Evolutionary conservation across 2,797 vertebrate genomes (phyloP).

Genomic region (Bryconaethiops microstoma): DNA sequence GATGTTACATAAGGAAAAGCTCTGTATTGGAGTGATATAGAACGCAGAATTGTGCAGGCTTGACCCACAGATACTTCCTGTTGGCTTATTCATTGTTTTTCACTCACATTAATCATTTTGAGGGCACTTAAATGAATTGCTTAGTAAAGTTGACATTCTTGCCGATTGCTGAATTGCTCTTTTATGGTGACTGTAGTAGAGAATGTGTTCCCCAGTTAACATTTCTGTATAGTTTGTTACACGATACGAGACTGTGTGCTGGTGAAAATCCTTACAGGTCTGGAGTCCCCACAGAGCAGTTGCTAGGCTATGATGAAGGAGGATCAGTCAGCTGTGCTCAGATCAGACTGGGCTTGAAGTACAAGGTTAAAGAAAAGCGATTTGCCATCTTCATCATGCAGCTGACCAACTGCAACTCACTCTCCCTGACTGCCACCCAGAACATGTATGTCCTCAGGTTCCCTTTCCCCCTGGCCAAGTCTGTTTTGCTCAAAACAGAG

Average conservation of each 20-base stretch:
- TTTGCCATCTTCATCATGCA: conserved; percentile 88
- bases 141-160: too few relatives aligned
- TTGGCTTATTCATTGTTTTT: background rate
- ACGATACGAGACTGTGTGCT: background rate
- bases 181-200: background rate
- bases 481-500: background rate
- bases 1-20: background rate
- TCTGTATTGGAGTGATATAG: background rate
- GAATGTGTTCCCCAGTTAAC: background rate
- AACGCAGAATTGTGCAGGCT: background rate
- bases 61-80: background rate
- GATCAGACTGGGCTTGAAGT: conserved; percentile 90
- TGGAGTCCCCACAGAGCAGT: conserved; percentile 76
- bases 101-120: background rate
- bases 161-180: background rate
- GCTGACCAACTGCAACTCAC: conserved; percentile 83
- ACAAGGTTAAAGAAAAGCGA: conserved; percentile 87
- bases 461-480: background rate
- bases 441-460: conserved; percentile 80
- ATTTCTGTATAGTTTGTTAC: background rate
- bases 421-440: conserved; percentile 81
- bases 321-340: conserved; percentile 78
- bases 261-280: conserved; percentile 69
- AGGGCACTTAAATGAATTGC: background rate
- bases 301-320: conserved; percentile 79